phyloP scores from a whole-genome alignment of 2,888 invertebrate species.

The Netelia fuscicornis region DNA sequence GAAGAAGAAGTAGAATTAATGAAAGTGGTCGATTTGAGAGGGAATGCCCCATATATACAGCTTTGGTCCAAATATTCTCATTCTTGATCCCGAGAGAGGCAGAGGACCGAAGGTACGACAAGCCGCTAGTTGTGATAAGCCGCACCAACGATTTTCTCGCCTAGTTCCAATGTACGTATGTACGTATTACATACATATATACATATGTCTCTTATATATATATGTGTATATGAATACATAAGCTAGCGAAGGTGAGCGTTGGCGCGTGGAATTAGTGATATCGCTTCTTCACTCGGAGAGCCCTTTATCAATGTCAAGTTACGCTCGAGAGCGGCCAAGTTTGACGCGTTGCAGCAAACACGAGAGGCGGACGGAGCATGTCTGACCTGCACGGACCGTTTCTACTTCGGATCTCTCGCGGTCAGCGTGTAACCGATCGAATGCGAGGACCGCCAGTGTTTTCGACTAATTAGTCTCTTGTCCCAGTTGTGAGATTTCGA shows the following conservation, averaged over 20 bases:
- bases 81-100: conserved; percentile 7
- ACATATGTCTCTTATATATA: not conserved
- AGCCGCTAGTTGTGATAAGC: conserved; percentile 46
- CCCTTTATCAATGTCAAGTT: conserved; percentile 62
- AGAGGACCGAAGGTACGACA: conserved; percentile 31
- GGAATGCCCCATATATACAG: conserved; percentile 12
- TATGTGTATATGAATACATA: not conserved
- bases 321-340: conserved; percentile 37
- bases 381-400: conserved; percentile 42
- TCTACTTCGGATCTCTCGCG: conserved; percentile 6
- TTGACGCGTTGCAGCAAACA: conserved; percentile 41
- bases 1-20: not conserved
- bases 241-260: conserved; percentile 26
- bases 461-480: not conserved
- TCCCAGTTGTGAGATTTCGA: not conserved
- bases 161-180: not conserved
- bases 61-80: conserved; percentile 20
- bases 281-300: conserved; percentile 35
- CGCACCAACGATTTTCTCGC: conserved; percentile 36
- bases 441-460: not conserved
- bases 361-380: conserved; percentile 2
- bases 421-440: conserved; percentile 9
- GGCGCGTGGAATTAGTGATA: conserved; percentile 60
- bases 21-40: not conserved
- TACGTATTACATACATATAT: not conserved